phyloP scores from a whole-genome alignment of 2,113 vertebrate genomes.

The Gadus macrocephalus region DNA sequence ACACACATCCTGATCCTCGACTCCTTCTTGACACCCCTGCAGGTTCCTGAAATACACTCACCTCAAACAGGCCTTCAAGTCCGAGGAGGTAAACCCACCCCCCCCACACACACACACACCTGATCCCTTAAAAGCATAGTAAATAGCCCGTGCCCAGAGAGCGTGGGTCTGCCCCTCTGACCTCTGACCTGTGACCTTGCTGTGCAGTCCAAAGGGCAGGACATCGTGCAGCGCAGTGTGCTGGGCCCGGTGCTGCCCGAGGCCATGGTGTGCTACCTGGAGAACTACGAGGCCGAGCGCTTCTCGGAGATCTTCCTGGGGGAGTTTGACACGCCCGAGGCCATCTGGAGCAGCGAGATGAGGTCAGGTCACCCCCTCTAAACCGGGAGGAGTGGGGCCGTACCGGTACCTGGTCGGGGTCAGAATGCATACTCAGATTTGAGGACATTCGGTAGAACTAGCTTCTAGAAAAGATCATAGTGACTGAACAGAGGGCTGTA shows the following conservation, averaged over 20 bases:
- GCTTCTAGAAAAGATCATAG: too few species aligned
- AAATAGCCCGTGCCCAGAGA: neutral
- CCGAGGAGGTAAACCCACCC: conserved; percentile 86
- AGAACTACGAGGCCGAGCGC: conserved; percentile 95
- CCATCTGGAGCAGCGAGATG: conserved; percentile 99
- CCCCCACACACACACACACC: neutral
- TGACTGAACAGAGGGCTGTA: too few species aligned
- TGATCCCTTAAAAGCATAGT: too few species aligned
- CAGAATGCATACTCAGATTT: too few species aligned
- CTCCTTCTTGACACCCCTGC: conserved; percentile 9
- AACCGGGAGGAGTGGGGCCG: too few species aligned
- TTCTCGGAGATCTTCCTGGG: conserved; percentile 98
- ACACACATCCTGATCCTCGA: neutral
- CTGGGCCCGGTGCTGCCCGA: conserved; percentile 93
- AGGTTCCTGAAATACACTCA: conserved; percentile 98
- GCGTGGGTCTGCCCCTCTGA: neutral
- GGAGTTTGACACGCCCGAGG: conserved; percentile 98
- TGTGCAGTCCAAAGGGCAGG: conserved; percentile 86
- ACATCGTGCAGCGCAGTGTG: conserved; percentile 94
- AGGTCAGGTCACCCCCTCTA: conserved; percentile 61
- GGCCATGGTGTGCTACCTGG: conserved; percentile 98
- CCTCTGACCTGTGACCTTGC: neutral
- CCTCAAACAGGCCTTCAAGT: conserved; percentile 95
- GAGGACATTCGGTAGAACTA: too few species aligned
- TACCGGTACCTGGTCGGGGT: too few species aligned